These are phyloP conservation scores for Drosophila seclusa DNA, from an alignment of 2,888 invertebrate species.

Conservation along the genomic window DNA sequence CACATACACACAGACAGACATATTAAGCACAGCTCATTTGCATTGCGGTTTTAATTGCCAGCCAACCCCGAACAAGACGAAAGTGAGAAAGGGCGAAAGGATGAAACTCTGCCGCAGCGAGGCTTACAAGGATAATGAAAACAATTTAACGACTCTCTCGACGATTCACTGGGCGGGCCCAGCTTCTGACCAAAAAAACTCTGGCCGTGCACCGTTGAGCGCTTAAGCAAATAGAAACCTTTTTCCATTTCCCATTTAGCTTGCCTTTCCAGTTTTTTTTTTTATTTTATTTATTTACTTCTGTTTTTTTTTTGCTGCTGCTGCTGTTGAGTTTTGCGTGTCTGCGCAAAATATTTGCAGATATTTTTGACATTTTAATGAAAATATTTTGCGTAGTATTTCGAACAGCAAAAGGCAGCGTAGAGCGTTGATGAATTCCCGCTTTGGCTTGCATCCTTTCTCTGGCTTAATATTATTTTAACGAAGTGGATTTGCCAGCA, in stretches of 20 bases:
- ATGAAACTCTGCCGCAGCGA: constrained; percentile 24
- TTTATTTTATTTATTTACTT: background rate
- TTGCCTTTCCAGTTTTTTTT: constrained; percentile 30
- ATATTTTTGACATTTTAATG: constrained; percentile 75
- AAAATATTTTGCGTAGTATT: constrained; percentile 72
- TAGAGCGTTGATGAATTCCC: constrained; percentile 57
- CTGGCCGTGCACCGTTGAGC: constrained; percentile 46
- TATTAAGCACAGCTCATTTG: constrained; percentile 78
- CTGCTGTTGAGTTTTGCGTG: constrained; percentile 63
- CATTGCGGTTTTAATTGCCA: constrained; percentile 79
- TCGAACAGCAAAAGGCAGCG: constrained; percentile 40
- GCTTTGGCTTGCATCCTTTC: constrained; percentile 34
- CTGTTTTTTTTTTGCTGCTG: background rate
- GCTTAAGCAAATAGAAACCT: constrained; percentile 76
- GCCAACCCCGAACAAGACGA: constrained; percentile 28
- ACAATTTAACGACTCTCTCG: constrained; percentile 80
- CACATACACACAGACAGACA: constrained; percentile 24
- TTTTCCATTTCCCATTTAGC: constrained; percentile 58
- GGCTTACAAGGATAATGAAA: constrained; percentile 80
- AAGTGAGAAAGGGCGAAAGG: constrained; percentile 13
- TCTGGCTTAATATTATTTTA: constrained; percentile 74
- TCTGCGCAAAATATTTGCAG: constrained; percentile 77
- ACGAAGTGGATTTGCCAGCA: constrained; percentile 65
- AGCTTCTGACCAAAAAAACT: constrained; percentile 50
- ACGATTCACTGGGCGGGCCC: constrained; percentile 50